These are phyloP conservation scores for Epizoanthus rinbou DNA, from an alignment of 92 coral and sea anemone species.

Conservation along the genomic window DNA sequence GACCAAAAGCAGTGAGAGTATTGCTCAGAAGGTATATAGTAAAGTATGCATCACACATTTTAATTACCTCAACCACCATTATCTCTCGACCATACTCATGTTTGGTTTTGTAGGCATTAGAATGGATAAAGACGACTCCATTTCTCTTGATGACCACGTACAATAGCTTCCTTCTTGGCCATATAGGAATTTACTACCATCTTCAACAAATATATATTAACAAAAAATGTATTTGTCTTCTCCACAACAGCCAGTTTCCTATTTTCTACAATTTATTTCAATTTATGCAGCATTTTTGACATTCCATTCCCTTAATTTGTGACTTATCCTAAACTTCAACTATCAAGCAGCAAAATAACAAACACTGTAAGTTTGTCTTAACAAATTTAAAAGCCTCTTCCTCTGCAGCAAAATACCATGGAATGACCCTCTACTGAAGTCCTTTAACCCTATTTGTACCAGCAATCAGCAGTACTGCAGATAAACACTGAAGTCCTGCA, in stretches of 20 bases:
- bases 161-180: conserved; percentile 27
- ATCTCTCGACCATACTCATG: conserved; percentile 24
- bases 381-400: too few species aligned
- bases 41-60: conserved; percentile 24
- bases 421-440: conserved; percentile 26
- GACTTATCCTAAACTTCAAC: conserved; percentile 25
- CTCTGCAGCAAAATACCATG: too few species aligned
- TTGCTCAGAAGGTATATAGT: conserved; percentile 22
- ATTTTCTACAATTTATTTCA: conserved; percentile 23
- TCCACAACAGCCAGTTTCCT: conserved; percentile 32
- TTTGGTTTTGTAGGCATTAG: conserved; percentile 25
- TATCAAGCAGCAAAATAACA: conserved; percentile 24
- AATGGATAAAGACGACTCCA: conserved; percentile 21
- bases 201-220: conserved; percentile 10
- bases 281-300: conserved; percentile 29
- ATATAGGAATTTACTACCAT: conserved; percentile 23
- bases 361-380: too few species aligned
- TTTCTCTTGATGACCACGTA: conserved; percentile 23
- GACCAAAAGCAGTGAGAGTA: conserved; percentile 24
- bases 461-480: conserved; percentile 27
- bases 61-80: conserved; percentile 16
- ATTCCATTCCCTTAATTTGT: conserved; percentile 31
- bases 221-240: conserved; percentile 19
- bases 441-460: conserved; percentile 14
- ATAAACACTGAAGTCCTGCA: conserved; percentile 23